Evolutionary conservation across 64 coral and sea anemone species (phyloP), one percentile per base, ranked within the genome.

Genomic region (Acropora tenuis): DNA sequence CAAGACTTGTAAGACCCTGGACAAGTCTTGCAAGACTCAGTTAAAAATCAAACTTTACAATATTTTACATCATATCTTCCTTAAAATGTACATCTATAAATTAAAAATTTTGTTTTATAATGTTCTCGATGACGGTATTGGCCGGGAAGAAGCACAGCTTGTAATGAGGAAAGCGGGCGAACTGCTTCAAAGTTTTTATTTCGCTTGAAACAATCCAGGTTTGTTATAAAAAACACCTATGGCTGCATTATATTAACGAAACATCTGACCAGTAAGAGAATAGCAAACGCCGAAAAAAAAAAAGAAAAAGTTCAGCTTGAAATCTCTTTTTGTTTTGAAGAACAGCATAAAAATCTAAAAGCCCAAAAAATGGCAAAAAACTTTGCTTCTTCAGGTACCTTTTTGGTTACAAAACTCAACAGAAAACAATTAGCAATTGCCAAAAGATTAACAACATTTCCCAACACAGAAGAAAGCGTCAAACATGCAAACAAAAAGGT

Each of bases 21-120:
- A 69, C 52, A 94, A 57, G 92, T 63, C 92, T 84, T 77, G 82
- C 78, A 94, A 89, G 86, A 84, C 88, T 94, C 20, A 80, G 79
- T 94, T 94, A 89, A 94, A 94, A 94, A 94, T 94, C 92, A 94
- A 94, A 89, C 66, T 77, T 91, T 83, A 94, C 80, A 94, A 89
- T 94, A 84, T 94, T 77, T 89, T 94, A 94, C 92, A 94, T 87
- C 60, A 77, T 76, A 94, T 89, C 78, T 79, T 85, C 65, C 65
- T 89, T 58, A 94, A 94, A 94, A 84, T 94, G 92, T 94, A 94
- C 92, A 94, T 89, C 57, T 79, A 47, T 85, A 19, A 71, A 69
- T 50, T 71, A 71, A 63, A 85, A 69, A 48, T 30, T 18, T 47
- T 59, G 57, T 17, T 58, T 71, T 71, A 85, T 44, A 82, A 61